A percentile compares a stretch with the other conserved stretches of the same genome.
Evolutionary conservation across 2,888 invertebrate species (phyloP).

Genomic region (Pogonocherus hispidulus): DNA sequence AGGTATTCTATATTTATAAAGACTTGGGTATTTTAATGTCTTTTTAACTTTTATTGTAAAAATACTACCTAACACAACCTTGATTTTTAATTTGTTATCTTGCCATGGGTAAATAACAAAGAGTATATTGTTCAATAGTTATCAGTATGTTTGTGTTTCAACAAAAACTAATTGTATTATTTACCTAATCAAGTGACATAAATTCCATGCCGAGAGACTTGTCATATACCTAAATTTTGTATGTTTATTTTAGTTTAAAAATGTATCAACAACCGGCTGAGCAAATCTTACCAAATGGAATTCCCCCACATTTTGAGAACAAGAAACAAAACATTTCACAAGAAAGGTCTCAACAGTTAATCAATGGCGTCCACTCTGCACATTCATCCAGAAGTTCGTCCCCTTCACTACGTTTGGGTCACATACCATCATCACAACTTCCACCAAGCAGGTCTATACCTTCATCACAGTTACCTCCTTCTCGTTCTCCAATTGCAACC

Average conservation of each 20-base stretch:
- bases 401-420: conserved; percentile 58
- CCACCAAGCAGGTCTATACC: conserved; percentile 59
- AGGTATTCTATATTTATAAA: too few relatives aligned
- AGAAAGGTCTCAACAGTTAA: conserved; percentile 50
- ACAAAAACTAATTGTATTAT: not conserved
- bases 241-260: not conserved
- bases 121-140: not conserved
- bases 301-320: conserved; percentile 53
- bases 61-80: too few relatives aligned
- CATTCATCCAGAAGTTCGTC: conserved; percentile 67
- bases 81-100: conserved; percentile 11
- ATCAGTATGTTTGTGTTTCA: not conserved
- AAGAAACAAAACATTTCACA: conserved; percentile 29
- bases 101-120: conserved; percentile 4
- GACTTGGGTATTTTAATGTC: too few relatives aligned
- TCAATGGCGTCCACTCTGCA: conserved; percentile 65
- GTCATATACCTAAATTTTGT: not conserved
- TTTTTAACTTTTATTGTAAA: too few relatives aligned
- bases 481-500: conserved; percentile 43
- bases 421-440: conserved; percentile 61
- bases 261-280: conserved; percentile 38
- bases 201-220: not conserved
- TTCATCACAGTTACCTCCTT: conserved; percentile 60
- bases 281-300: conserved; percentile 58
- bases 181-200: not conserved